Evolutionary conservation across 1,140 invertebrate genomes (phyloP), one percentile per base, ranked within the genome.

Genomic region (Pseudomyrmex sp.): DNA sequence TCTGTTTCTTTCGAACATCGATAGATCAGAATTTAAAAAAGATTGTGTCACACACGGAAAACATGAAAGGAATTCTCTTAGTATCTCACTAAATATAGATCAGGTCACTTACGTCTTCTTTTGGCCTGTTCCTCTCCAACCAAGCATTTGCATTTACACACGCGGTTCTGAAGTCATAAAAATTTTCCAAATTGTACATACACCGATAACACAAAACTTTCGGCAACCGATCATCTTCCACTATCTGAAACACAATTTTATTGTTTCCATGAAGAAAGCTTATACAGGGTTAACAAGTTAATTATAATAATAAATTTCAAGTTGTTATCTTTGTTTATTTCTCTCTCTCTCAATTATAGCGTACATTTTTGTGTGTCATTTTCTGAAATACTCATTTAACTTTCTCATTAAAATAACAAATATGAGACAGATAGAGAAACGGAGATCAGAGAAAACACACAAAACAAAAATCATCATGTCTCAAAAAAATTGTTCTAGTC

Each of bases 111-210:
- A 94, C 93, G 63, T 80, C 85, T 82, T 91, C 90, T 54, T 88
- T 90, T 35, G 90, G 91, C 59, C 93, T 76, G 82, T 88, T 92
- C 74, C 93, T 92, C 86, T 95, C 93, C 56, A 95, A 86, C 48
- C 94, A 84, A 10, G 92, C 91, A 58, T 94, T 90, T 58, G 95
- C 94, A 87, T 95, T 94, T 44, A 95, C 93, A 83, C 95, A 95
- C 44, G 93, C 93, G 65, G 93, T 94, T 87, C 95, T 92, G 83
- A 95, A 95, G 87, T 95, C 95, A 85, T 94, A 95, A 91, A 95
- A 95, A 88, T 95, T 95, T 90, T 95, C 95, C 88, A 95, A 91
- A 90, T 95, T 95, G 91, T 93, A 95, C 91, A 95, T 95, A 85
- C 95, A 95, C 82, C 94, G 91, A 87, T 94, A 95, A 91, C 95